Evolutionary conservation across 2,797 vertebrate genomes (phyloP).

Genomic region (Acanthurus tractus): DNA sequence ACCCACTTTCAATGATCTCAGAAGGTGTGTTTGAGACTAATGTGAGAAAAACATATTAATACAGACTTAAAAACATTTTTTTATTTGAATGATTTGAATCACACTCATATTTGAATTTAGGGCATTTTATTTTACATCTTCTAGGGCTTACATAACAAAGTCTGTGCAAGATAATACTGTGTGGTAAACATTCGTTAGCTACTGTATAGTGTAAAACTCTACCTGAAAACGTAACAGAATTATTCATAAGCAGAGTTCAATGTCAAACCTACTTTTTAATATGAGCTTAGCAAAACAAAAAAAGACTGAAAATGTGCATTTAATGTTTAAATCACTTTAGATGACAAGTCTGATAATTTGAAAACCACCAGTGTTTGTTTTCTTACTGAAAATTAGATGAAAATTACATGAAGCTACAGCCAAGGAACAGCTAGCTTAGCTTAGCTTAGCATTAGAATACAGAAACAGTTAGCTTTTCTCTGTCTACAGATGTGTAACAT

Average conservation of each 20-base stretch:
- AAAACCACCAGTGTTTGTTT: background rate
- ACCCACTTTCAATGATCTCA: no score
- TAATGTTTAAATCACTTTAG: conserved; percentile 4
- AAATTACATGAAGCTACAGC: background rate
- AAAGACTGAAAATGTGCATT: background rate
- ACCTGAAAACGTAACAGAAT: conserved; percentile 31
- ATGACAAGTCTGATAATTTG: conserved; percentile 12
- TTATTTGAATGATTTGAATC: background rate
- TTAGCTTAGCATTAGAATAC: conserved; percentile 20
- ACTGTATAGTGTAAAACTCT: conserved; percentile 60
- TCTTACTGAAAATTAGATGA: background rate
- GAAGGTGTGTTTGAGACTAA: no score
- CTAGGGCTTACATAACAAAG: conserved; percentile 31
- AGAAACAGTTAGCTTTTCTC: background rate
- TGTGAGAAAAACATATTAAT: background rate
- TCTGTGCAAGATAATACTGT: conserved; percentile 70
- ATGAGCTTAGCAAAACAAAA: conserved; percentile 19
- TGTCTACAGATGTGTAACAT: background rate
- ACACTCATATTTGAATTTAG: conserved; percentile 45
- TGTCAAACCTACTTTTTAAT: conserved; percentile 21
- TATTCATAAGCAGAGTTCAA: conserved; percentile 23
- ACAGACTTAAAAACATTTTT: background rate
- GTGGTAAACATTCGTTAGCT: conserved; percentile 54
- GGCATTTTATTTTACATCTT: conserved; percentile 50
- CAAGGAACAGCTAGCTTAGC: conserved; percentile 7